Base-by-base conservation (phyloP, 2,888 invertebrate species). In the Horisme vitalbata region DNA sequence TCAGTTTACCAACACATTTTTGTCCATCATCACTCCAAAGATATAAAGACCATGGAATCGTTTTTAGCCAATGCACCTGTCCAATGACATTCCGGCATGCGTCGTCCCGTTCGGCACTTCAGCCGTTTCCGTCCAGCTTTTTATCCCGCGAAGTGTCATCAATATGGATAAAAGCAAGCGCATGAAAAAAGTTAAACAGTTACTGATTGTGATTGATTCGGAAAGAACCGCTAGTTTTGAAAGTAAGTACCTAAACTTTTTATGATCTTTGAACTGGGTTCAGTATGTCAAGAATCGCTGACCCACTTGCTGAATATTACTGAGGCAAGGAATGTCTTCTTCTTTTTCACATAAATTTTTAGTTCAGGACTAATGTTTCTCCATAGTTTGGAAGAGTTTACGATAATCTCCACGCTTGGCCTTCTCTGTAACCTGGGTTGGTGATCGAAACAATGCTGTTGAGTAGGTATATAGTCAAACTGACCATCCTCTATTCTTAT, bases 61-160 rank as follows among this genome's bases (percentile, higher is more conserved):
- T 50, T 41, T 21, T 50, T 33, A 41, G 9, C 21, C 37, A 27
- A 27, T 43, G 52, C 52, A 52, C 47, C 52, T 52, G 52, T 36
- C 28, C 35, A 35, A 36, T 55, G 59, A 62, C 78, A 83, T 83
- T 69, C 81, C 73, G 71, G 71, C 80, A 78, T 70, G 78, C 66
- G 78, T 71, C 63, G 64, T 58, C 63, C 26, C 52, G 43, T 44
- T 52, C 50, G 60, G 66, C 55, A 57, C 57, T 71, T 49, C 48
- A 52, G 47, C 56, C 61, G 58, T 74, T 81, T 81, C 82, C 81
- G 75, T 65, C 67, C 61, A 59, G 58, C 58, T 63, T 62, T 59
- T 59, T 56, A 41, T 31, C 20, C 52, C 63, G 66, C 59, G 65
- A 46, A 59, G 47, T 28, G 65, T 58, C 59, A 80, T 82, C 62